Conservation (phyloP, 2,113 vertebrate genomes). For the Xyrauchen texanus region DNA sequence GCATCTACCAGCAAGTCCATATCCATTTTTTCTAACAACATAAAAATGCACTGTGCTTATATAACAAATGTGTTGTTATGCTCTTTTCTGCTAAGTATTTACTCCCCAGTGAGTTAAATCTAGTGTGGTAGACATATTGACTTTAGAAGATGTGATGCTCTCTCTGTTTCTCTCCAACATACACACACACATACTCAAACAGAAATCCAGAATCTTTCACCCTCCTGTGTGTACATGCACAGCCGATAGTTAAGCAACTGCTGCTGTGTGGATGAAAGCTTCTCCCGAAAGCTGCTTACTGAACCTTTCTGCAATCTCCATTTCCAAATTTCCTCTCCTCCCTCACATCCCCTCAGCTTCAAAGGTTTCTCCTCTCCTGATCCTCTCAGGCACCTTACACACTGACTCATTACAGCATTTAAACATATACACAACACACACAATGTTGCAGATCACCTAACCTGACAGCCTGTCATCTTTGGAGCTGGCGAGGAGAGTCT, state of each 20-base stretch:
- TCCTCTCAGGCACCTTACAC: conserved; percentile 46
- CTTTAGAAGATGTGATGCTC: not conserved
- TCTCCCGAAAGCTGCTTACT: conserved; percentile 4
- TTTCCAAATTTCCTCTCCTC: conserved; percentile 31
- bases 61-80: not conserved
- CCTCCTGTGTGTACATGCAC: not conserved
- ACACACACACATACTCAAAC: not conserved
- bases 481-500: conserved; percentile 4
- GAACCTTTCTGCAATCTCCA: conserved; percentile 48
- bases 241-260: not conserved
- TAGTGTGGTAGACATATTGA: not conserved
- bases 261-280: not conserved
- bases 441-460: conserved; percentile 44
- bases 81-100: not conserved
- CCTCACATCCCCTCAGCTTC: conserved; percentile 36
- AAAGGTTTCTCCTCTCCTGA: conserved; percentile 41
- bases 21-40: not conserved
- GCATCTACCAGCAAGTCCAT: conserved; percentile 21
- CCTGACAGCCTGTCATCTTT: conserved; percentile 51
- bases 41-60: not conserved
- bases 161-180: not conserved
- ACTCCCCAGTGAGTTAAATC: not conserved
- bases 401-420: conserved; percentile 49
- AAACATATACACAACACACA: not conserved
- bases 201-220: not conserved